Evolutionary conservation across 2,888 invertebrate species (phyloP).

Genomic region (Neuroscelio doddi): DNA sequence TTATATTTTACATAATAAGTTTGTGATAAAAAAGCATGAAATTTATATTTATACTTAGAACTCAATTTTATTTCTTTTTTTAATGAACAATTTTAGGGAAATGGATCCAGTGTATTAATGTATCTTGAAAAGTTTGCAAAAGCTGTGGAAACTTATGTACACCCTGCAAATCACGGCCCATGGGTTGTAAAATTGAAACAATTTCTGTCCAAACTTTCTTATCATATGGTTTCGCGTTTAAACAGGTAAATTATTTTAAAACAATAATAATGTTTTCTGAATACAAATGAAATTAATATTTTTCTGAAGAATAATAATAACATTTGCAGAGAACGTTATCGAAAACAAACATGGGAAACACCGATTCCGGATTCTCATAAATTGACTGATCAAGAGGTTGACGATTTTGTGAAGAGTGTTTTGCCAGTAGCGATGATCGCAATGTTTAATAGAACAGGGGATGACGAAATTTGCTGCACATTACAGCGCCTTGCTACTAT

Average conservation of each 20-base stretch:
- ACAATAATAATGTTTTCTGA: constrained; percentile 51
- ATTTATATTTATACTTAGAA: too few species aligned
- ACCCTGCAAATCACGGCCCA: constrained; percentile 89
- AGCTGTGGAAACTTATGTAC: constrained; percentile 88
- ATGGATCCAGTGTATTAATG: constrained; percentile 79
- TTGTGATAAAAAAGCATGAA: too few species aligned
- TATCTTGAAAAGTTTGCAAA: constrained; percentile 87
- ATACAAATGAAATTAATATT: not conserved
- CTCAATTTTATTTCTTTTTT: too few species aligned
- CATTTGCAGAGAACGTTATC: constrained; percentile 77
- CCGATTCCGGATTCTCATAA: constrained; percentile 79
- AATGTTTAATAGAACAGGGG: constrained; percentile 83
- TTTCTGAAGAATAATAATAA: constrained; percentile 1
- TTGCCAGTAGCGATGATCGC: constrained; percentile 84
- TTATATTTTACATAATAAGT: constrained; percentile 1
- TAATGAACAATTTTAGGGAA: constrained; percentile 77
- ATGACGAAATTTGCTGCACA: constrained; percentile 74
- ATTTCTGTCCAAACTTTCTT: constrained; percentile 80
- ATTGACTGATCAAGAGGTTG: constrained; percentile 86
- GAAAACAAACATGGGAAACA: constrained; percentile 79
- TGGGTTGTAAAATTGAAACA: constrained; percentile 83
- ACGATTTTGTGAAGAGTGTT: constrained; percentile 84
- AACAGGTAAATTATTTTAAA: constrained; percentile 64
- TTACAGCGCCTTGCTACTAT: constrained; percentile 85
- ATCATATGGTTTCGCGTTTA: constrained; percentile 78